Base-by-base conservation (phyloP, 2,113 vertebrate genomes). In the Indicator indicator region DNA sequence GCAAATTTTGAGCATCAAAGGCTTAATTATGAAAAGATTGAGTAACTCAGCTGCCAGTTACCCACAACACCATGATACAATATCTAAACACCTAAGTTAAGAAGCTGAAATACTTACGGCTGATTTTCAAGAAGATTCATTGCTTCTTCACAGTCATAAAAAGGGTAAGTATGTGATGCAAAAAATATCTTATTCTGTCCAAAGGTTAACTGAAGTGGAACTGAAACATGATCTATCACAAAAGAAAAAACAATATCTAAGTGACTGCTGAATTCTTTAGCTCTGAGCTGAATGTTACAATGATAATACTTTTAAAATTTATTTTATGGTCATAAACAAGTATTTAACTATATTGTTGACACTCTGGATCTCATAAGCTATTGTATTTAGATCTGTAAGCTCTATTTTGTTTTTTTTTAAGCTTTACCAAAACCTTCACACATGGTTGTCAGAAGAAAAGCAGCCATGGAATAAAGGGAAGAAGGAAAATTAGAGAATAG, bases 121-220 rank as follows among this genome's bases (percentile, higher is more conserved):
- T 98, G 98, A 93, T 99, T 99, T 97, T 97, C 97, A 52, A 97
- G 94, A 75, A 98, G 98, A 96, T 98, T 98, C 96, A 98, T 98
- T 12, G 99, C 98, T 8, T 98, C 98, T 16, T 97, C 97, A 75
- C 99, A 99, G 96, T 99, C 99, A 59, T 99, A 99, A 97, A 99
- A 99, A 59, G 98, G 98, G 86, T 99, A 99, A 84, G 97, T 97
- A 86, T 98, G 97, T 9, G 97, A 98, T 1, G 98, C 98, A 94
- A 99, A 98, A 95, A 98, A 98, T 95, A 99, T 97, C 2, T 73
- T 93, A 44, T 95, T 94, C 3, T 96, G 95, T 68, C 91, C 96
- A 92, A 98, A 97, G 9, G 97, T 98, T 67, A 99, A 96, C 67
- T 76, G 93, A 75, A 99, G 80, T 19, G 93, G 87, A 96, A 99